A percentile compares a stretch with the other conserved stretches of the same genome.
These are phyloP conservation scores for Notolabrus celidotus DNA, from an alignment of 2,797 vertebrate species.

Conservation along the genomic window DNA sequence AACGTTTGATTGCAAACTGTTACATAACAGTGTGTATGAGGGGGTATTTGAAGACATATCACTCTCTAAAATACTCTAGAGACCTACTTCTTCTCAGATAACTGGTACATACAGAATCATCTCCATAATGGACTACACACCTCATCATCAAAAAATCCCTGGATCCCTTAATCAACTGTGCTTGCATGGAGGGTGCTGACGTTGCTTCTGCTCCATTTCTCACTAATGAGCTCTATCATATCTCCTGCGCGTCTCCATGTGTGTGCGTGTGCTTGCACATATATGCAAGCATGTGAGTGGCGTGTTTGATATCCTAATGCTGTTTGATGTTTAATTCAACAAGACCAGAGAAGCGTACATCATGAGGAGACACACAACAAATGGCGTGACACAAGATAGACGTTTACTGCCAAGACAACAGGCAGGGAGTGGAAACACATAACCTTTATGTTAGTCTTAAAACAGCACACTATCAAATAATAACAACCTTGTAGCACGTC, in stretches of 20 bases:
- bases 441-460: slow-evolving; percentile 22
- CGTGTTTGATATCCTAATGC: slow-evolving; percentile 63
- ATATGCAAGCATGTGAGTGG: slow-evolving; percentile 35
- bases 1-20: not conserved
- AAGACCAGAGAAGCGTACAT: slow-evolving; percentile 33
- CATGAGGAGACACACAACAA: slow-evolving; percentile 44
- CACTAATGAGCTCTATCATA: slow-evolving; percentile 61
- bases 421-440: slow-evolving; percentile 5
- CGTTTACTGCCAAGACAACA: slow-evolving; percentile 32
- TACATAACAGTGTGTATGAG: slow-evolving; percentile 6
- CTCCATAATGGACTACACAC: slow-evolving; percentile 28
- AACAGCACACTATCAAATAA: not conserved
- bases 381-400: slow-evolving; percentile 24
- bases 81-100: slow-evolving; percentile 8
- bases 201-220: slow-evolving; percentile 25
- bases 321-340: slow-evolving; percentile 74
- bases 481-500: not conserved
- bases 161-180: slow-evolving; percentile 37
- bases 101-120: slow-evolving; percentile 22
- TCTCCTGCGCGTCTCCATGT: not conserved
- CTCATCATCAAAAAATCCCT: slow-evolving; percentile 45
- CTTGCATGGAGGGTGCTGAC: slow-evolving; percentile 26
- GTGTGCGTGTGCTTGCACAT: slow-evolving; percentile 7
- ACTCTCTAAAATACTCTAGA: slow-evolving; percentile 7
- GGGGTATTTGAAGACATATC: not conserved